Base-by-base conservation (phyloP, 1,140 invertebrate genomes). In the Ylistrum balloti region DNA sequence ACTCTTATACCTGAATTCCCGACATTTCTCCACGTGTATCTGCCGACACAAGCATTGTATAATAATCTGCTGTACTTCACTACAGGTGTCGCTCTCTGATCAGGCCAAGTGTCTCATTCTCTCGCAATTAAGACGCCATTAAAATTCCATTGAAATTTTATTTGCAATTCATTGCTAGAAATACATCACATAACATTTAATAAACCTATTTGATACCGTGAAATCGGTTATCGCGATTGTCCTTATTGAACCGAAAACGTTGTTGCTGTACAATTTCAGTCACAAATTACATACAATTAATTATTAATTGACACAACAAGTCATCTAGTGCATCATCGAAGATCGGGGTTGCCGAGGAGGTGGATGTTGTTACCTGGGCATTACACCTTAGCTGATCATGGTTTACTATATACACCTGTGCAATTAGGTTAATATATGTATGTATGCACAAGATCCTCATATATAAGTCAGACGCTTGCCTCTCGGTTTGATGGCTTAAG, bases 381-480 rank as follows among this genome's bases (percentile, higher is more conserved):
- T 74, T n/a, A 74, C 41, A 17, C 41, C n/a, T 28, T n/a, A 74
- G 3, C 17, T n/a, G 9, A 28, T 28, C 22, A 0, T 28, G n/a
- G 0, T 11, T 74, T 74, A 2, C 11, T 48, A 48, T 22, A 17
- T 48, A 48, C 45, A 48, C 13, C 45, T 17, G 22, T 48, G 22
- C 22, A 17, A 17, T 20, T 48, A 48, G 3, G 22, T 17, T 3
- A 17, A 20, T 74, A 74, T 74, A 28, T n/a, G 28, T 74, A n/a
- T 74, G 28, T 74, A 74, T 28, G 17, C 28, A 74, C n/a, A n/a
- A n/a, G n/a, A 11, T n/a, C 56, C 28, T 74, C 22, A 74, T 74
- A 28, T 74, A 74, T n/a, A 74, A 74, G 56, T 28, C 56, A 74
- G 56, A n/a, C 56, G 56, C 28, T 74, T 74, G 56, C n/a, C n/a